Conservation (phyloP, 2,888 invertebrate species). For the Itoplectis maculator region DNA sequence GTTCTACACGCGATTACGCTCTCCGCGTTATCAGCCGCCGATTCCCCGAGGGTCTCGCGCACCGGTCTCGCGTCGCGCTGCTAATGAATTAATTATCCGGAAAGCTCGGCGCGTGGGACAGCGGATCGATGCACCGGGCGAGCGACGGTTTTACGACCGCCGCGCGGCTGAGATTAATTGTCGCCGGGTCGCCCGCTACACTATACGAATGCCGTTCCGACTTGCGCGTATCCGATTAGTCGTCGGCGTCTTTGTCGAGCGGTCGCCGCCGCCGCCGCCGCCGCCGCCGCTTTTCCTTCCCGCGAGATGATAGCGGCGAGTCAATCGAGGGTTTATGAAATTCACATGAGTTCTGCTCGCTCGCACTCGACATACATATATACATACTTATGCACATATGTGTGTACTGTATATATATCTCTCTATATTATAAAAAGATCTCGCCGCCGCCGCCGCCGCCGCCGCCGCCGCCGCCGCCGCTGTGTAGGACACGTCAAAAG, state of each 20-base stretch:
- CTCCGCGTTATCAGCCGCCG: background rate
- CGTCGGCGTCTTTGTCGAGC: constrained; percentile 50
- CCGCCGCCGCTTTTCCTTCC: background rate
- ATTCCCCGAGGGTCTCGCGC: background rate
- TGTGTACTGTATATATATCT: too few relatives aligned
- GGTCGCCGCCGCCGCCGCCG: too few relatives aligned
- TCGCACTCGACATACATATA: background rate
- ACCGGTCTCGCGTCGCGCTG: too few relatives aligned
- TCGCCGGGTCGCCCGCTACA: constrained; percentile 3
- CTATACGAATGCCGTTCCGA: constrained; percentile 9
- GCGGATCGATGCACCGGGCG: constrained; percentile 17
- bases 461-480: too few relatives aligned
- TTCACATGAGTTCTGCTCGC: constrained; percentile 28
- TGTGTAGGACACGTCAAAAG: too few relatives aligned
- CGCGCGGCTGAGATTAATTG: background rate
- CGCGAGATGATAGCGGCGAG: constrained; percentile 36
- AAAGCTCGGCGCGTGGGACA: background rate
- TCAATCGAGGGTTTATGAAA: constrained; percentile 30
- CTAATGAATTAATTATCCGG: constrained; percentile 16
- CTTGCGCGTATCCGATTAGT: constrained; percentile 22
- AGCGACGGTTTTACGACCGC: constrained; percentile 13
- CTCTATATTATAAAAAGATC: too few relatives aligned
- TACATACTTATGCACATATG: too few relatives aligned
- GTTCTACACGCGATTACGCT: background rate
- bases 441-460: too few relatives aligned